Conservation (phyloP, 2,113 vertebrate genomes). For the Merops nubicus region DNA sequence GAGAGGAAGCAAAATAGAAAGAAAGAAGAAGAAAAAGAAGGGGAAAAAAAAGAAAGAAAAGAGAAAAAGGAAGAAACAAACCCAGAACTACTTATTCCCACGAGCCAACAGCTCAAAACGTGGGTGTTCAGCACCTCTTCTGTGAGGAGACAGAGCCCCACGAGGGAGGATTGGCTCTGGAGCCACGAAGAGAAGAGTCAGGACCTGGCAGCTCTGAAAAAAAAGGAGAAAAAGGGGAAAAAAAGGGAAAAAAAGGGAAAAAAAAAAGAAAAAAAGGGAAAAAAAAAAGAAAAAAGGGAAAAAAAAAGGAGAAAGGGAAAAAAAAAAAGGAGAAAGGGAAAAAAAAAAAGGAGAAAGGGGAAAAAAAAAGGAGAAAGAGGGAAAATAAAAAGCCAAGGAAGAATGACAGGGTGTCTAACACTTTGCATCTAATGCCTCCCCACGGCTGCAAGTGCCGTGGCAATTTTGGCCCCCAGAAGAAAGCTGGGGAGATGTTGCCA, state of each 20-base stretch:
- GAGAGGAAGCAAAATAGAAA: rapidly evolving
- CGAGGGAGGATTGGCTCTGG: neutral
- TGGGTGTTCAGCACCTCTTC: constrained; percentile 39
- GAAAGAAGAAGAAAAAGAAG: neutral
- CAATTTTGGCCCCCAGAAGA: constrained; percentile 63
- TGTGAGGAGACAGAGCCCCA: neutral
- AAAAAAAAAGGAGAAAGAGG: too few relatives aligned
- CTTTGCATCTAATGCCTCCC: constrained; percentile 65
- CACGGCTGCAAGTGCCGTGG: constrained; percentile 62
- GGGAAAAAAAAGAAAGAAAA: neutral
- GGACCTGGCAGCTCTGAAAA: constrained; percentile 29
- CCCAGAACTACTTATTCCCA: neutral
- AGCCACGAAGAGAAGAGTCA: constrained; percentile 29
- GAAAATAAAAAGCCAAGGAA: constrained; percentile 17
- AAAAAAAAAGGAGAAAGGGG: neutral
- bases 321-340: neutral
- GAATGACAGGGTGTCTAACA: constrained; percentile 70
- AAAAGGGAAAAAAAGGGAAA: constrained; percentile 27
- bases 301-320: neutral
- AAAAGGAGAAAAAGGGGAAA: neutral
- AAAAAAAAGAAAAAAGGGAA: constrained; percentile 23
- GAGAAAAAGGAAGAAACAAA: neutral
- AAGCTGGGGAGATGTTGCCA: constrained; percentile 55
- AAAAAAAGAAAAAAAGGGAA: constrained; percentile 26
- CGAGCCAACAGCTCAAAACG: neutral